phyloP scores from a whole-genome alignment of 2,113 vertebrate genomes.

The Gallinago paraguaiae region DNA sequence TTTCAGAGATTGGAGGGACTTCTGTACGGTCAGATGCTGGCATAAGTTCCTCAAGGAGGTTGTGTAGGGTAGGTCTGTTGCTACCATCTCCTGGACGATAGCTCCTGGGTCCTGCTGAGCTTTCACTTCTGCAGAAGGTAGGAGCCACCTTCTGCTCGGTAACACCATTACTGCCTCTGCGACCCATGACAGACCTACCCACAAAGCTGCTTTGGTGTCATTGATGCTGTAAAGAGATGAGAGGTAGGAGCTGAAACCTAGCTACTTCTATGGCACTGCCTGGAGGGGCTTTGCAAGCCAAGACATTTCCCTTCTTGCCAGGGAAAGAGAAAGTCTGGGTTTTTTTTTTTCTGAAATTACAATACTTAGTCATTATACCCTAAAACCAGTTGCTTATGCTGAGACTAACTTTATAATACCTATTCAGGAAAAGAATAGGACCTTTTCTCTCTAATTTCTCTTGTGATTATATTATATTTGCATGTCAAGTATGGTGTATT shows the following conservation, averaged over 20 bases:
- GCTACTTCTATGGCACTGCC: not conserved
- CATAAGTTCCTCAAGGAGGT: not conserved
- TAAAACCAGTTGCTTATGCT: not conserved
- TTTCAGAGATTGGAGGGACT: not conserved
- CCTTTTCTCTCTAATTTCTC: not conserved
- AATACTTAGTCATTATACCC: not conserved
- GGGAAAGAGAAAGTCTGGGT: not conserved
- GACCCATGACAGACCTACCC: too few species aligned
- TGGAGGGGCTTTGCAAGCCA: not conserved
- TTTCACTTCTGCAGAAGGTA: too few species aligned
- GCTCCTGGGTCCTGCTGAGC: too few species aligned
- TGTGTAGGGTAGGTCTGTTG: not conserved
- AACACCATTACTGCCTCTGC: too few species aligned
- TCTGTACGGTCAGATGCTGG: not conserved
- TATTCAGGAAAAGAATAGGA: not conserved
- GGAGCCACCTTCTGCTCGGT: too few species aligned
- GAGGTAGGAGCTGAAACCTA: not conserved
- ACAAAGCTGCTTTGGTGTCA: not conserved
- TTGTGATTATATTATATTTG: not conserved
- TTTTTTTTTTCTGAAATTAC: not conserved
- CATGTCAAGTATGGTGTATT: not conserved
- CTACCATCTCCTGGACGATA: too few species aligned
- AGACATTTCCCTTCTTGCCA: not conserved
- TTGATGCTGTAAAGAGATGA: not conserved
- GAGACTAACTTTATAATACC: not conserved